Percentiles rank a stretch among this genome's conserved stretches.
Conservation (phyloP, 2,888 invertebrate genomes). For the Arenicola marina region DNA sequence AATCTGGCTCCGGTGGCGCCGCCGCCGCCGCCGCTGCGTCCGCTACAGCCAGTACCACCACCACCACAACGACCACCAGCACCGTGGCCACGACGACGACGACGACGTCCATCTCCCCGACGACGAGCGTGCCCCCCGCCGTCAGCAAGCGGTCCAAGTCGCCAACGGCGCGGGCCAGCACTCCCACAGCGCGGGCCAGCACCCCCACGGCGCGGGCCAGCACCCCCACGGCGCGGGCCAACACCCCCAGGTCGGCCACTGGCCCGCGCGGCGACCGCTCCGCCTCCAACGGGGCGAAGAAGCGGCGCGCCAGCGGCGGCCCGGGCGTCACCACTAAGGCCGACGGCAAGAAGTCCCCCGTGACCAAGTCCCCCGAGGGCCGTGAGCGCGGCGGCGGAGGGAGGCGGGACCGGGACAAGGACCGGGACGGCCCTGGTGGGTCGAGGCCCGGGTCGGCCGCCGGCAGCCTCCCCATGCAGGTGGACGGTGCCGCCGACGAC, state of each 20-base stretch:
- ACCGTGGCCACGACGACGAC: too few relatives aligned
- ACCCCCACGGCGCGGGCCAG: neutral
- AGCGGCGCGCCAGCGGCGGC: neutral
- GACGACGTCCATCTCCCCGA: too few relatives aligned
- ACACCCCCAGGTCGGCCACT: neutral
- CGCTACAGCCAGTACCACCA: too few relatives aligned
- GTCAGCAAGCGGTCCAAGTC: neutral
- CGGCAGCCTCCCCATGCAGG: constrained; percentile 9
- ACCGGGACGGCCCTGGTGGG: neutral
- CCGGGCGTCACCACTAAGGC: neutral
- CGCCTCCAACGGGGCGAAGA: neutral
- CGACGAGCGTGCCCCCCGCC: neutral
- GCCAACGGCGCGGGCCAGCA: neutral
- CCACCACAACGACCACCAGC: too few relatives aligned
- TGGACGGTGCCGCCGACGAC: constrained; percentile 13
- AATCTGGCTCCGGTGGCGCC: neutral
- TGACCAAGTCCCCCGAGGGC: neutral
- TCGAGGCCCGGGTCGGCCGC: neutral
- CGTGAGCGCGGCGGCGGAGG: neutral
- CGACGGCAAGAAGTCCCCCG: neutral
- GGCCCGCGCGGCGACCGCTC: neutral
- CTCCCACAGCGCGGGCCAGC: neutral
- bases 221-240: neutral
- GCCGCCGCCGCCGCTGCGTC: too few relatives aligned
- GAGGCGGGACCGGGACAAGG: neutral